Evolutionary conservation across 1,140 invertebrate species (phyloP).

Genomic region (Papilio glaucus): DNA sequence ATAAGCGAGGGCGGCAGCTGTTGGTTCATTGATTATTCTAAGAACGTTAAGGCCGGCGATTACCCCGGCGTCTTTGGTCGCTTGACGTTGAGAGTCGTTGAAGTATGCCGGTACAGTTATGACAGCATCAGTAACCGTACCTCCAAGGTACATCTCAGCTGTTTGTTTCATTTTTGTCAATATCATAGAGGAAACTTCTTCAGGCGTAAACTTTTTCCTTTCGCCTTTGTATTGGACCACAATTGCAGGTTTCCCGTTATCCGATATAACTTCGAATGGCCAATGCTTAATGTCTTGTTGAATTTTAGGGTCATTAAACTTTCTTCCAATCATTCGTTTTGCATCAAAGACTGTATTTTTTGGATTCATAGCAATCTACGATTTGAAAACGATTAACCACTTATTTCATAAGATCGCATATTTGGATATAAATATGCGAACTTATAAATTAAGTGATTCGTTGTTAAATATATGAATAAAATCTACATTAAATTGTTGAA

Average conservation of each 20-base stretch:
- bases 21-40: conserved; percentile 93
- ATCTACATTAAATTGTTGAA: no score
- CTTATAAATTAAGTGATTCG: no score
- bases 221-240: conserved; percentile 92
- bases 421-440: no score
- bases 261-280: conserved; percentile 90
- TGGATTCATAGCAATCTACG: conserved; percentile 91
- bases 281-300: conserved; percentile 91
- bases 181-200: conserved; percentile 95
- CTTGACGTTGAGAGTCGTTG: conserved; percentile 87
- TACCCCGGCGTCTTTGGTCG: conserved; percentile 89
- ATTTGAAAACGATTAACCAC: no score
- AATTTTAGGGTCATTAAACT: conserved; percentile 89
- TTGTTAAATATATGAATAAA: no score
- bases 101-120: conserved; percentile 89
- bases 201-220: conserved; percentile 90
- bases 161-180: conserved; percentile 90
- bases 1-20: conserved; percentile 92
- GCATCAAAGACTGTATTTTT: conserved; percentile 93
- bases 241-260: conserved; percentile 89
- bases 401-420: no score
- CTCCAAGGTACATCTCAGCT: conserved; percentile 84
- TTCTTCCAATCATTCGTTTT: conserved; percentile 90
- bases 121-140: conserved; percentile 86
- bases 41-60: conserved; percentile 92